Base-by-base conservation (phyloP, 2,797 vertebrate species). In the Peromyscus melanophrys region DNA sequence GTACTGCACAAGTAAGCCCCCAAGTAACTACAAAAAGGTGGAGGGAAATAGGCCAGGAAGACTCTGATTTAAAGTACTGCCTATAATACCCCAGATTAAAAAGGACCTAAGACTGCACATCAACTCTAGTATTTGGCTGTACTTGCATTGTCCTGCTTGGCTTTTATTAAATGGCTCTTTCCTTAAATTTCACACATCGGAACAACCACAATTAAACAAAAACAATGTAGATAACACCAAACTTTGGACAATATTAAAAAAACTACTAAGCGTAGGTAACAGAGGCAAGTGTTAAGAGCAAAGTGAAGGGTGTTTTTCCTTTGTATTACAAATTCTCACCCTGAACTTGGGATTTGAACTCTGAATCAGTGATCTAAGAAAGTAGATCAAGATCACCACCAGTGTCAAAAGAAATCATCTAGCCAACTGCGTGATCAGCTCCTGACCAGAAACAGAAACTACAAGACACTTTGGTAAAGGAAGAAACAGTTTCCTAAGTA, bases 91-190 rank as follows among this genome's bases (percentile, higher is more conserved):
- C 73, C 96, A 84, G 89, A 92, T 93, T 97, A 96, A 95, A 97
- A 97, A 97, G 96, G 65, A 96, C 89, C 96, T 91, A 97, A 97
- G 97, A 98, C 95, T 98, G 94, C 94, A 98, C 98, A 96, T 97
- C 94, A 96, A 96, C 96, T 97, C 89, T 97, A 97, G 81, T 98
- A 98, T 98, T 98, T 98, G 97, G 97, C 98, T 97, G 97, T 97
- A 97, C 95, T 97, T 97, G 95, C 96, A 97, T 92, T 97, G 97
- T 97, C 97, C 96, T 97, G 97, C 93, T 96, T 25, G 94, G 94
- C 94, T 95, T 97, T 97, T 97, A 96, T 76, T 34, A 97, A 97
- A 98, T 98, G 98, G 98, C 97, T 98, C 98, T 98, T 97, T 98
- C 98, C 98, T 98, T 97, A 96, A 97, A 94, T 97, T 97, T 98